These are phyloP conservation scores for Monarcha castaneiventris DNA, from an alignment of 2,113 vertebrate genomes.

Conservation along the genomic window DNA sequence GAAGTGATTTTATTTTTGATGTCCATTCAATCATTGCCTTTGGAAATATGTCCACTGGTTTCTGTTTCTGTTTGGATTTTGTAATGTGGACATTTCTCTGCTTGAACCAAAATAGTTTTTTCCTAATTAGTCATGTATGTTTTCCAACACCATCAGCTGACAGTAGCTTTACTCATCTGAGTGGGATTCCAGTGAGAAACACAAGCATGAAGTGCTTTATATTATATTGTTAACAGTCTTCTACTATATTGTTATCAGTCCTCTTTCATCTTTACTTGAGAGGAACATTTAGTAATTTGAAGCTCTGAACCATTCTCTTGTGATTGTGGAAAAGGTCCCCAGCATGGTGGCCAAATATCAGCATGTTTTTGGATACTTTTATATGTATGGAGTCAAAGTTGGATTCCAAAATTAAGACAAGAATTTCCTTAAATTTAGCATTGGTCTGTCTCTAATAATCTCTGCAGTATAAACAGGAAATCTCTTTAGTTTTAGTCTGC, in stretches of 20 bases:
- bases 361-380: neutral
- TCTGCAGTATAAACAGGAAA: slow-evolving; percentile 18
- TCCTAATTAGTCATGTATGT: neutral
- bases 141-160: neutral
- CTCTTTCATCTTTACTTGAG: neutral
- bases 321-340: neutral
- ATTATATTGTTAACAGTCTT: neutral
- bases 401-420: neutral
- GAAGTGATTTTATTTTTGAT: neutral
- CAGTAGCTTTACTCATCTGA: neutral
- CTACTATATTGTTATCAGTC: neutral
- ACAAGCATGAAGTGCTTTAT: neutral
- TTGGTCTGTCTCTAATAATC: neutral
- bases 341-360: neutral
- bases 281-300: neutral
- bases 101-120: neutral
- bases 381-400: neutral
- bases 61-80: neutral
- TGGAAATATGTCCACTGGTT: neutral
- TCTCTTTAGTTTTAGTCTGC: neutral
- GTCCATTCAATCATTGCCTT: neutral
- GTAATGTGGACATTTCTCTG: neutral
- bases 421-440: neutral
- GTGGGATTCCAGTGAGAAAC: neutral
- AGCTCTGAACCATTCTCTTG: neutral